phyloP scores from a whole-genome alignment of 2,797 vertebrate species.

The Synaphobranchus kaupii region DNA sequence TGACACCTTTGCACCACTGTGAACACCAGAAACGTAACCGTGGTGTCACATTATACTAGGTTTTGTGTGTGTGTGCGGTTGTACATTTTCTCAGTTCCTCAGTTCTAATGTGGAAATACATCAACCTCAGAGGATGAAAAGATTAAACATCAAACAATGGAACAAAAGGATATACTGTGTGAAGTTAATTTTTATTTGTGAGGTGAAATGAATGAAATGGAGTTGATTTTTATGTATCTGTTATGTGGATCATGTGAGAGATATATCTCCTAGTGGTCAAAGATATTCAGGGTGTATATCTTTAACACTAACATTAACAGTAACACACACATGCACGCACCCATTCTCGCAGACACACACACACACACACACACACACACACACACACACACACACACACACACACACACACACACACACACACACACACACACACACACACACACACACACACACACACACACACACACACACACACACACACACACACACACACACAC shows the following conservation, averaged over 20 bases:
- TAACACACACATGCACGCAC: not conserved
- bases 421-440: not conserved
- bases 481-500: not conserved
- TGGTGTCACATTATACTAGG: not conserved
- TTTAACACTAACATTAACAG: not conserved
- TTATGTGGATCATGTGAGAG: not conserved
- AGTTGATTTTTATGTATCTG: not conserved
- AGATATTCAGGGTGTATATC: not conserved
- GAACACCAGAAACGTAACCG: not conserved
- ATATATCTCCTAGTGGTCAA: not conserved
- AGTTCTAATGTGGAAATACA: not conserved
- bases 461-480: not conserved
- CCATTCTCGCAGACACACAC: no score
- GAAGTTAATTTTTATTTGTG: not conserved
- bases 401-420: not conserved
- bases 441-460: not conserved
- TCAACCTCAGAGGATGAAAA: not conserved
- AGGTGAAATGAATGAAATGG: not conserved
- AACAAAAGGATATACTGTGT: not conserved
- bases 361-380: not conserved
- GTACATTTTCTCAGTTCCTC: not conserved
- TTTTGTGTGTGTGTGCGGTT: not conserved
- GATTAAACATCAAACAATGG: not conserved
- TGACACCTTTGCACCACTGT: not conserved
- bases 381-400: not conserved